These are phyloP conservation scores for Podocnemis expansa DNA, from an alignment of 2,113 vertebrate species.

Conservation along the genomic window DNA sequence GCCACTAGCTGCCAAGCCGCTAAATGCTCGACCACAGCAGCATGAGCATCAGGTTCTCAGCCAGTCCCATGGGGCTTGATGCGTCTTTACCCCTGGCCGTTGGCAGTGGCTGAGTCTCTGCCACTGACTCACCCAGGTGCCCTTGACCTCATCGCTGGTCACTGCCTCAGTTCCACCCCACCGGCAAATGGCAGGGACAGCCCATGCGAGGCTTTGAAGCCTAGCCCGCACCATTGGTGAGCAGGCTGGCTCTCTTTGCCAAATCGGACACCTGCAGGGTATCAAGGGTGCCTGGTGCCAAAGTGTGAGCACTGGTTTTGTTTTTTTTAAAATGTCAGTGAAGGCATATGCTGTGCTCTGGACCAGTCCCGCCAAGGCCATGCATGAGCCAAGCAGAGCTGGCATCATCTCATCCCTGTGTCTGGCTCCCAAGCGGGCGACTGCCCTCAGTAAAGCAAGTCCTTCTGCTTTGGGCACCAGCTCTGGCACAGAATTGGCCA, in stretches of 20 bases:
- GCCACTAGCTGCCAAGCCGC: too few relatives aligned
- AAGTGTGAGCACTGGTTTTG: neutral
- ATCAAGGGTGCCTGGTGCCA: neutral
- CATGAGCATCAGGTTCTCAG: rapidly evolving
- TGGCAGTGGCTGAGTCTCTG: neutral
- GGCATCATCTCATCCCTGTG: neutral
- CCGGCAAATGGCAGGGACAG: too few relatives aligned
- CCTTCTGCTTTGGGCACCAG: neutral
- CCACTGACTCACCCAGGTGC: neutral
- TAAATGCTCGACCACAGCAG: neutral
- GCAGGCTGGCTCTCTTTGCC: neutral
- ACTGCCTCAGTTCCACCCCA: neutral
- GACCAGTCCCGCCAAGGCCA: neutral
- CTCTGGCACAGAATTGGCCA: neutral
- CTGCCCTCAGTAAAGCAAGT: neutral
- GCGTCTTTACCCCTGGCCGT: neutral
- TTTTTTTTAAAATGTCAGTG: too few relatives aligned
- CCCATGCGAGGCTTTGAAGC: neutral
- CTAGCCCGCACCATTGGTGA: neutral
- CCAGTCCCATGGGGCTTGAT: neutral
- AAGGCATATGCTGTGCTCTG: neutral
- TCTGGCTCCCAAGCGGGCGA: neutral
- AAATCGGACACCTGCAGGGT: neutral
- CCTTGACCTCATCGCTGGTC: neutral
- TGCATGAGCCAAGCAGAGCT: neutral